Conservation (phyloP, 2,888 invertebrate species). For the Andrena bucephala region DNA sequence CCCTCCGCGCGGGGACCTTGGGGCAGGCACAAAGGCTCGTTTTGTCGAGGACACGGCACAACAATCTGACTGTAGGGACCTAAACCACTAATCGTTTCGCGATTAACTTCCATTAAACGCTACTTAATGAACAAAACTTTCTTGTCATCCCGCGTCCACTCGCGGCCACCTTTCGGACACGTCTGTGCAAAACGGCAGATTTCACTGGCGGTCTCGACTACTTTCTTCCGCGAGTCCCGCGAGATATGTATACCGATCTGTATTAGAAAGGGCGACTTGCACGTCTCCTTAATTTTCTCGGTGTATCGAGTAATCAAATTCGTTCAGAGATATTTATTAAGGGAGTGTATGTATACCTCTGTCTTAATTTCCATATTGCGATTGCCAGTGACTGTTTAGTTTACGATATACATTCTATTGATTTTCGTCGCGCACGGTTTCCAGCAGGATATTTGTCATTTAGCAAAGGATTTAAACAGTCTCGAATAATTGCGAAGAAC, state of each 20-base stretch:
- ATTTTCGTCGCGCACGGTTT: no score
- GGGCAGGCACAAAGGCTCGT: conserved; percentile 79
- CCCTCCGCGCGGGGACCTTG: conserved; percentile 78
- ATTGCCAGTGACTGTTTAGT: no score
- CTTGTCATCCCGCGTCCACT: conserved; percentile 36
- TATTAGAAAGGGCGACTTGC: not conserved
- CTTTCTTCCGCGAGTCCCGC: not conserved
- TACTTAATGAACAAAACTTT: conserved; percentile 80
- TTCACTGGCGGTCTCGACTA: not conserved
- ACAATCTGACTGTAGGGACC: conserved; percentile 82
- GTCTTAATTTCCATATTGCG: no score
- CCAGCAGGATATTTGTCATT: no score
- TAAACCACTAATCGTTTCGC: conserved; percentile 84
- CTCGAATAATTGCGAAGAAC: conserved; percentile 74
- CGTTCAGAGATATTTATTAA: not conserved
- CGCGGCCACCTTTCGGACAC: conserved; percentile 3
- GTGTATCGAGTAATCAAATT: not conserved
- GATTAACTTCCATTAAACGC: conserved; percentile 84
- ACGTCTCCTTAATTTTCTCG: not conserved
- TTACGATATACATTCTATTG: no score
- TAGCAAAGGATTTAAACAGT: no score
- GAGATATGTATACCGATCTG: not conserved
- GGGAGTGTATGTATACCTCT: no score
- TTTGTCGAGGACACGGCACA: conserved; percentile 77
- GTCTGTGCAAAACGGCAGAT: not conserved